A percentile compares a stretch with the other conserved stretches of the same genome.
These are phyloP conservation scores for Urophycis tenuis DNA, from an alignment of 2,797 vertebrate genomes.

Conservation along the genomic window DNA sequence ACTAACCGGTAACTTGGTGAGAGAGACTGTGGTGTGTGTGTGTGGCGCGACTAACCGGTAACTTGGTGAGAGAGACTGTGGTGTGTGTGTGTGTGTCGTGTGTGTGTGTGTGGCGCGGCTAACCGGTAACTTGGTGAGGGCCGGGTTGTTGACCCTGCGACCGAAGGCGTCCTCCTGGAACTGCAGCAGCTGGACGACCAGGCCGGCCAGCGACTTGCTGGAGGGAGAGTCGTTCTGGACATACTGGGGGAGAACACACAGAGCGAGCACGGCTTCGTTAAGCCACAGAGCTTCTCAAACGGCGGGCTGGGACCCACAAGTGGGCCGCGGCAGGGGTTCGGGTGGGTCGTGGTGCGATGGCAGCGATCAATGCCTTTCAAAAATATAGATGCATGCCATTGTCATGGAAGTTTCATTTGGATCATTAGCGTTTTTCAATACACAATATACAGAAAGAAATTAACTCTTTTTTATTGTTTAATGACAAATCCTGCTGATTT, in stretches of 20 bases:
- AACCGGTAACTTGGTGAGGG: constrained; percentile 96
- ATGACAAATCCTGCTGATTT: neutral
- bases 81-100: too few relatives aligned
- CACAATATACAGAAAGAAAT: too few relatives aligned
- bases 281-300: neutral
- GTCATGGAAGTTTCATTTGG: too few relatives aligned
- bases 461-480: neutral
- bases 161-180: constrained; percentile 98
- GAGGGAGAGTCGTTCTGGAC: constrained; percentile 95
- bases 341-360: too few relatives aligned
- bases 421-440: too few relatives aligned
- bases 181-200: constrained; percentile 94
- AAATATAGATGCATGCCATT: too few relatives aligned
- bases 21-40: too few relatives aligned
- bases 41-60: too few relatives aligned
- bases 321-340: too few relatives aligned
- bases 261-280: neutral
- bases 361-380: too few relatives aligned
- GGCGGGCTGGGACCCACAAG: neutral
- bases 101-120: constrained; percentile 53
- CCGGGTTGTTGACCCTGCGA: constrained; percentile 93
- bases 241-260: constrained; percentile 66
- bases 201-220: constrained; percentile 86
- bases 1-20: too few relatives aligned
- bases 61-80: too few relatives aligned